phyloP scores from a whole-genome alignment of 1,140 invertebrate genomes.

The Elysia chlorotica region DNA sequence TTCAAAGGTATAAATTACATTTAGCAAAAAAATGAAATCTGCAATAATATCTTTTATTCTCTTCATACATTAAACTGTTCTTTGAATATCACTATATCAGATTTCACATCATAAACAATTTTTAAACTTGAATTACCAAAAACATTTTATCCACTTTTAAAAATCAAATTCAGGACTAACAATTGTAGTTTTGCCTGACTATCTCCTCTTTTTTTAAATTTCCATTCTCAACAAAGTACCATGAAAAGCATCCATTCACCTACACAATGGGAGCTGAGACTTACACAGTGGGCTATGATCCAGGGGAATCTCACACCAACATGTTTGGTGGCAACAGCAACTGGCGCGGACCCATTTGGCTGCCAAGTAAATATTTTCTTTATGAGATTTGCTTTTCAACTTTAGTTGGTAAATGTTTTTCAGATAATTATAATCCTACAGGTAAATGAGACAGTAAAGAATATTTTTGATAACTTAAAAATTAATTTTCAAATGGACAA shows the following conservation, averaged over 20 bases:
- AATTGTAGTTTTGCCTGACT: not conserved
- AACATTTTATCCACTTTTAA: not conserved
- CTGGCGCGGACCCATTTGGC: slow-evolving; percentile 64
- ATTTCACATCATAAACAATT: not conserved
- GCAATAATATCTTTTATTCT: too few species aligned
- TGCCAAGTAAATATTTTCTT: slow-evolving; percentile 50
- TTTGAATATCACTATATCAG: too few species aligned
- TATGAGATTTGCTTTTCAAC: not conserved
- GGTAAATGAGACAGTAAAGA: too few species aligned
- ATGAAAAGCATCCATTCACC: slow-evolving; percentile 47
- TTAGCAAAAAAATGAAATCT: too few species aligned
- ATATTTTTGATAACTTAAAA: too few species aligned
- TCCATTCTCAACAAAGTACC: slow-evolving; percentile 32
- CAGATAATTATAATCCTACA: too few species aligned
- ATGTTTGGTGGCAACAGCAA: slow-evolving; percentile 65
- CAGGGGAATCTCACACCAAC: slow-evolving; percentile 59
- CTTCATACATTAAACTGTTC: too few species aligned
- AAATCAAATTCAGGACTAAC: not conserved
- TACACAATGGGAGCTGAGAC: slow-evolving; percentile 37
- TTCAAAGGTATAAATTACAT: slow-evolving; percentile 56
- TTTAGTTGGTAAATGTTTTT: too few species aligned
- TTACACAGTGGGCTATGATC: slow-evolving; percentile 55
- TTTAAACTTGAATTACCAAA: not conserved
- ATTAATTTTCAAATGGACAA: too few species aligned
- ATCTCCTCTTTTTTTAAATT: too few species aligned